Percentiles rank a stretch among this genome's conserved stretches.
These are phyloP conservation scores for Anastrepha ludens DNA, from an alignment of 1,140 invertebrate species.

Conservation along the genomic window DNA sequence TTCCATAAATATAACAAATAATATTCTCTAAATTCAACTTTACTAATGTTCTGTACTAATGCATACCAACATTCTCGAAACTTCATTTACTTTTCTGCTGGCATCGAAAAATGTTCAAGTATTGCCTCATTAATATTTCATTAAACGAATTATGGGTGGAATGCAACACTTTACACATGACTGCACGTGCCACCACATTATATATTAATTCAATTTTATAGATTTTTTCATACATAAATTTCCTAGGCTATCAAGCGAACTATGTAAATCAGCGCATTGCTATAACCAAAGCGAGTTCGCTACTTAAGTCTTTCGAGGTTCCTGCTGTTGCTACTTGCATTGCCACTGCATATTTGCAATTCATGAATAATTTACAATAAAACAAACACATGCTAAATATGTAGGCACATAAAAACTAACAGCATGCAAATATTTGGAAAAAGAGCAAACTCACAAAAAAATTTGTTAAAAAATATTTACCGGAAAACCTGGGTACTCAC, in stretches of 20 bases:
- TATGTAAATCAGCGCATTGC: not conserved
- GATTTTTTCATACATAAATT: too few relatives aligned
- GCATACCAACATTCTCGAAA: not conserved
- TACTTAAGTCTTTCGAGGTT: not conserved
- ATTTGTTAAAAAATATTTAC: not conserved
- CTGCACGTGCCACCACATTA: not conserved
- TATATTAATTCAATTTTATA: too few relatives aligned
- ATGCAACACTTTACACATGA: not conserved
- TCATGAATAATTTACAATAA: not conserved
- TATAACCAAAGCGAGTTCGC: not conserved
- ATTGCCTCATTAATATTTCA: not conserved
- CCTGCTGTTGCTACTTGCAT: not conserved
- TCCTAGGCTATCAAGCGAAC: too few relatives aligned
- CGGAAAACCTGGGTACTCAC: not conserved
- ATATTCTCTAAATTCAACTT: too few relatives aligned
- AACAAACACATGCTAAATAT: not conserved
- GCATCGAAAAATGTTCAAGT: not conserved
- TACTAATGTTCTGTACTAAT: too few relatives aligned
- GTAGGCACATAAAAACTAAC: not conserved
- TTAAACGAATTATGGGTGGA: not conserved
- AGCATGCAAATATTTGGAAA: not conserved
- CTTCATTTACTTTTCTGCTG: not conserved
- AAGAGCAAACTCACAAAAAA: not conserved
- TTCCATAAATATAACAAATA: too few relatives aligned
- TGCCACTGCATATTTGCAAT: not conserved